A percentile compares a stretch with the other conserved stretches of the same genome.
Evolutionary conservation across 92 coral and sea anemone genomes (phyloP).

Genomic region (Porites divaricata): DNA sequence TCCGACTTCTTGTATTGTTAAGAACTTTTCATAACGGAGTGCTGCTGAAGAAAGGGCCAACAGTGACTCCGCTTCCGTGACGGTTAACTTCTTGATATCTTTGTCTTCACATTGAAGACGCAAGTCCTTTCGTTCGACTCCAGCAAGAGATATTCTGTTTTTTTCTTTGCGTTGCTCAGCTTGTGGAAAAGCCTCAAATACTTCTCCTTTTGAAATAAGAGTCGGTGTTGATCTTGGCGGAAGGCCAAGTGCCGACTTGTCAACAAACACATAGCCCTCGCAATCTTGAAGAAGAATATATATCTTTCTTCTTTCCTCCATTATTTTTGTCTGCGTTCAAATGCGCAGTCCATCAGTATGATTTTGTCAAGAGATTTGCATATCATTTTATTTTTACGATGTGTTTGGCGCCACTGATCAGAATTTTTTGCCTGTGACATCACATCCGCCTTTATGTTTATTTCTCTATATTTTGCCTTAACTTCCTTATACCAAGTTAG

Average conservation of each 20-base stretch:
- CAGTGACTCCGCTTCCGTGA: too few species aligned
- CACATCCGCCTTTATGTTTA: too few species aligned
- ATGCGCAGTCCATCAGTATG: too few species aligned
- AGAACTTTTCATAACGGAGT: too few species aligned
- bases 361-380: too few species aligned
- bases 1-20: too few species aligned
- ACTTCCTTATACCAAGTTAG: too few species aligned
- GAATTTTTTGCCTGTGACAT: too few species aligned
- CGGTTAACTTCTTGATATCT: neutral
- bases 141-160: constrained; percentile 53
- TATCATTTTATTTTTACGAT: too few species aligned
- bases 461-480: too few species aligned
- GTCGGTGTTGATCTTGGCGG: constrained; percentile 21
- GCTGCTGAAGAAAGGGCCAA: too few species aligned
- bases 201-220: constrained; percentile 58
- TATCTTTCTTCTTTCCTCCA: constrained; percentile 41
- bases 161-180: constrained; percentile 62
- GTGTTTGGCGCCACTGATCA: too few species aligned
- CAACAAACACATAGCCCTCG: constrained; percentile 29
- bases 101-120: constrained; percentile 30
- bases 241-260: constrained; percentile 20
- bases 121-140: constrained; percentile 31
- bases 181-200: constrained; percentile 65
- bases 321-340: neutral
- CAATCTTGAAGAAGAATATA: constrained; percentile 52